Evolutionary conservation across 2,113 vertebrate species (phyloP).

Genomic region (Protobothrops flavoviridis): DNA sequence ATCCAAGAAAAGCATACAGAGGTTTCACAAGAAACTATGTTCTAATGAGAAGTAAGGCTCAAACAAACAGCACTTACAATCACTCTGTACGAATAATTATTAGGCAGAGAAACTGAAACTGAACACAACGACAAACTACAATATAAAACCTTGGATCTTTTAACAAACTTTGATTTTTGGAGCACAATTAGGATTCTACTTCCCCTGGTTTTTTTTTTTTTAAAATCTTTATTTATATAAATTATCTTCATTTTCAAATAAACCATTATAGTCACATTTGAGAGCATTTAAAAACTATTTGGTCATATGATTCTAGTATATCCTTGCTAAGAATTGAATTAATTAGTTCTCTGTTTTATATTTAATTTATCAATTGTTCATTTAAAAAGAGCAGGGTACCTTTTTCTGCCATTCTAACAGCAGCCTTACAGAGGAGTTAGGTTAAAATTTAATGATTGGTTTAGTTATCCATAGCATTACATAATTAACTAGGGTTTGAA

Average conservation of each 20-base stretch:
- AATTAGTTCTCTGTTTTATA: background rate
- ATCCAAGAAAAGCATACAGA: background rate
- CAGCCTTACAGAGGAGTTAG: background rate
- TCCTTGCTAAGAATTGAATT: background rate
- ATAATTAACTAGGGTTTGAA: background rate
- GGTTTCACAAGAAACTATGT: background rate
- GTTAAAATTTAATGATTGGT: background rate
- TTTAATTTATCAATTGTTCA: background rate
- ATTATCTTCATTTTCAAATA: background rate
- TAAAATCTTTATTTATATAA: too few species aligned
- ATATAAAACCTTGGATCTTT: background rate
- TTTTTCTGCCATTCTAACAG: background rate
- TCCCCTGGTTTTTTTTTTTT: background rate
- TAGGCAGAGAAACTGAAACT: background rate
- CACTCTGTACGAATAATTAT: background rate
- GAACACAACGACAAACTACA: background rate
- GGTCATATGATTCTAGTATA: background rate
- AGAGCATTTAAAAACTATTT: background rate
- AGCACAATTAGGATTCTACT: background rate
- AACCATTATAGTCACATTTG: background rate
- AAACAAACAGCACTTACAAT: background rate
- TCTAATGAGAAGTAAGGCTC: background rate
- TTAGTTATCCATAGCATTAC: background rate
- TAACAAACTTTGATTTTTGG: background rate
- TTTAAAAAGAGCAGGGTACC: background rate